A percentile compares a stretch with the other conserved stretches of the same genome.
Evolutionary conservation across 2,113 vertebrate species (phyloP).

Genomic region (Lanius collurio): DNA sequence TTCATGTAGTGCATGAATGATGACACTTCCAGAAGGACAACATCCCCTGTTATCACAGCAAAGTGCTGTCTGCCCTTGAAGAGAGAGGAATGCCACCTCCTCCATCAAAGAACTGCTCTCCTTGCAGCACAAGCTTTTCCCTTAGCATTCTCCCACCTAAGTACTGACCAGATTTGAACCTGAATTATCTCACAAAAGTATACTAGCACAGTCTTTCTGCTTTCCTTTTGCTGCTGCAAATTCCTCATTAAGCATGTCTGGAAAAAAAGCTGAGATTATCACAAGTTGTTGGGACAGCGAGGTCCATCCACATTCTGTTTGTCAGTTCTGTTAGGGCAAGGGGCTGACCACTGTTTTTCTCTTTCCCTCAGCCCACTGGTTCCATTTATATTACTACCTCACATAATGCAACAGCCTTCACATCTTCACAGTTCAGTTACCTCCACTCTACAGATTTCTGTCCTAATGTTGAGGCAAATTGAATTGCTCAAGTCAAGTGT

Average conservation of each 20-base stretch:
- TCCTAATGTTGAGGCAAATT: neutral
- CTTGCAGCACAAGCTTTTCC: neutral
- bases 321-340: neutral
- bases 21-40: conserved; percentile 11
- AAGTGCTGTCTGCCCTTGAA: neutral
- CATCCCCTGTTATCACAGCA: neutral
- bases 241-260: neutral
- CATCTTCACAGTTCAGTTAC: neutral
- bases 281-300: neutral
- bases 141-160: neutral
- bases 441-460: neutral
- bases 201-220: neutral
- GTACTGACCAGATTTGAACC: neutral
- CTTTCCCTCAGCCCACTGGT: neutral
- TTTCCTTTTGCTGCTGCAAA: neutral
- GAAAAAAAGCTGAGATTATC: neutral
- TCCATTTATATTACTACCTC: neutral
- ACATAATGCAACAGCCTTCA: neutral
- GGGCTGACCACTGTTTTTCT: neutral
- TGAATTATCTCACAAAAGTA: neutral
- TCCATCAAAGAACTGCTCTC: neutral
- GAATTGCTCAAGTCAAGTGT: neutral
- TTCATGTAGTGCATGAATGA: neutral
- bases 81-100: neutral
- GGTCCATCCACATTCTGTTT: neutral